Conservation (phyloP, 2,888 invertebrate species). For the Entomobrya proxima region DNA sequence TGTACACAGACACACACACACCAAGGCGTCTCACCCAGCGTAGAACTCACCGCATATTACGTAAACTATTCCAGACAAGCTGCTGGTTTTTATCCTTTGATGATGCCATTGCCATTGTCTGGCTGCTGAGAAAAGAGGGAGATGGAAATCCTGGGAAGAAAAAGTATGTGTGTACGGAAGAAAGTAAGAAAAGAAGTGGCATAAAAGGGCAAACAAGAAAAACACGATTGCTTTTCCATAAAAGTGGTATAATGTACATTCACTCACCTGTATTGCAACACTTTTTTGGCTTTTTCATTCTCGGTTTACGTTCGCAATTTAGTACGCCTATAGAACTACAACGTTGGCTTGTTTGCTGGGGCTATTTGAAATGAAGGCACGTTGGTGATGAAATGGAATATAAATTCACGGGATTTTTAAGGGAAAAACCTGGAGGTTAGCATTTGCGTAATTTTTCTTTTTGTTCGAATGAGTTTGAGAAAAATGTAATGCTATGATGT, state of each 20-base stretch:
- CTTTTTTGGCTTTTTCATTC: too few species aligned
- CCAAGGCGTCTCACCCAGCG: background rate
- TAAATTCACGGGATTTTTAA: too few species aligned
- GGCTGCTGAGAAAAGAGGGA: background rate
- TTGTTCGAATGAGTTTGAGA: too few species aligned
- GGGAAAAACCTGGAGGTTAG: too few species aligned
- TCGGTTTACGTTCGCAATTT: too few species aligned
- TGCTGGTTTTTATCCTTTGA: background rate
- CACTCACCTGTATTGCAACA: background rate
- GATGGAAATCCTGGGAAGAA: background rate
- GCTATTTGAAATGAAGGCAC: too few species aligned
- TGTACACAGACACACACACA: background rate
- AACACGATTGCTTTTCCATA: too few species aligned
- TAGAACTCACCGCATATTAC: background rate
- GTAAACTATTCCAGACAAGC: constrained; percentile 32
- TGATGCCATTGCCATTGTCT: constrained; percentile 23
- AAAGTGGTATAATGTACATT: background rate
- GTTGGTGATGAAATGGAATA: too few species aligned
- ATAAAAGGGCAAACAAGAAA: background rate
- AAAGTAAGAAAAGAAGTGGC: background rate
- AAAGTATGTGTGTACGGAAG: constrained; percentile 12
- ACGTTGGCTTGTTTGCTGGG: too few species aligned
- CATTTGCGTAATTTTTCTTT: too few species aligned
- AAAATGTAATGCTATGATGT: background rate
- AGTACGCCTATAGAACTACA: too few species aligned